Evolutionary conservation across 2,888 invertebrate species (phyloP).

Genomic region (Dryadula phaetusa): DNA sequence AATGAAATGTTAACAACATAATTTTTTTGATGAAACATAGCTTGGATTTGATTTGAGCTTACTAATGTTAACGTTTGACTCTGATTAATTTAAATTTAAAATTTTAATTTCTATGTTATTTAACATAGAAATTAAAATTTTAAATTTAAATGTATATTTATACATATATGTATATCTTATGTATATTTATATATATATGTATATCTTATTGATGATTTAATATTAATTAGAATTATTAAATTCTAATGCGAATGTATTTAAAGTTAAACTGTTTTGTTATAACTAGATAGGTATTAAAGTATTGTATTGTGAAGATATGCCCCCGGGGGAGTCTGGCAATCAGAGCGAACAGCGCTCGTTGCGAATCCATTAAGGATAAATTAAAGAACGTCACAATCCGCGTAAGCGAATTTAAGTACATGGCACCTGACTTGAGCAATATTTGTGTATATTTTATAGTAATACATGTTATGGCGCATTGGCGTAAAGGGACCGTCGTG

Average conservation of each 20-base stretch:
- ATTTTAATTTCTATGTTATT: too few relatives aligned
- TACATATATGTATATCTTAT: too few relatives aligned
- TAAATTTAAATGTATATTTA: too few relatives aligned
- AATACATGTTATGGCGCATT: background rate
- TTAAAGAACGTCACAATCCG: slow-evolving; percentile 70
- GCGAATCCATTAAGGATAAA: slow-evolving; percentile 78
- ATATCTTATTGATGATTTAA: background rate
- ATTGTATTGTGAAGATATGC: slow-evolving; percentile 51
- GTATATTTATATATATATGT: too few relatives aligned
- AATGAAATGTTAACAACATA: too few relatives aligned
- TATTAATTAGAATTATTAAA: slow-evolving; percentile 26
- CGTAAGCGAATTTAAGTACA: slow-evolving; percentile 62
- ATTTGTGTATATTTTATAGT: slow-evolving; percentile 42
- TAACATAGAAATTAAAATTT: too few relatives aligned
- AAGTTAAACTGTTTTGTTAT: slow-evolving; percentile 38
- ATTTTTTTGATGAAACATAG: too few relatives aligned
- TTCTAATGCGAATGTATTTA: slow-evolving; percentile 34
- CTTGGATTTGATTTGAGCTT: too few relatives aligned
- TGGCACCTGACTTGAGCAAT: slow-evolving; percentile 49
- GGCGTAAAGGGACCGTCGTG: background rate
- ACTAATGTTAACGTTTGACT: too few relatives aligned
- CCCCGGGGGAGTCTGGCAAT: slow-evolving; percentile 76
- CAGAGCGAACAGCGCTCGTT: slow-evolving; percentile 71
- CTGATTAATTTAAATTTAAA: too few relatives aligned
- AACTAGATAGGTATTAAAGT: slow-evolving; percentile 45